phyloP scores from a whole-genome alignment of 2,113 vertebrate species.

The Rafetus swinhoei region DNA sequence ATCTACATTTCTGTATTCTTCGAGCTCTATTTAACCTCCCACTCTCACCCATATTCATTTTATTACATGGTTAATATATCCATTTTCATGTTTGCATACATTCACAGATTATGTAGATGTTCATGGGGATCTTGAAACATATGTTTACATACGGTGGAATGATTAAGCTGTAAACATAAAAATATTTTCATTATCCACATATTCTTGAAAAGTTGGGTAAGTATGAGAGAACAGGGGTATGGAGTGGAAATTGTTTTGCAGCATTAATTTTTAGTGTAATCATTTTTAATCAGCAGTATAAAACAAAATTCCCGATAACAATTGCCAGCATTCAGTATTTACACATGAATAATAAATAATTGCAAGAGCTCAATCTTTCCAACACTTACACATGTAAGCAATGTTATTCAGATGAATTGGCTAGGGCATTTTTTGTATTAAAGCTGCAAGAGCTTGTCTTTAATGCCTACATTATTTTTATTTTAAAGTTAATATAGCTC shows the following conservation, averaged over 20 bases:
- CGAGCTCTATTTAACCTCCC: not conserved
- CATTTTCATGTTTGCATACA: rapidly evolving
- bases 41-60: not conserved
- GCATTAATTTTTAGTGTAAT: not conserved
- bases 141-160: not conserved
- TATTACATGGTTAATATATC: rapidly evolving
- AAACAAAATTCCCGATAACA: not conserved
- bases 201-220: not conserved
- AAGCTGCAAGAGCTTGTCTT: not conserved
- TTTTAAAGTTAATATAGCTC: not conserved
- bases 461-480: not conserved
- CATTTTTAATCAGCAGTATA: not conserved
- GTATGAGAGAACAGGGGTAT: not conserved
- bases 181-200: not conserved
- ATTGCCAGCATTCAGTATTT: not conserved
- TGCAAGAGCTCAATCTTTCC: not conserved
- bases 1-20: not conserved
- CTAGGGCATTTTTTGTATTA: not conserved
- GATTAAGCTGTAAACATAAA: not conserved
- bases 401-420: not conserved
- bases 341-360: not conserved
- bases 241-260: not conserved
- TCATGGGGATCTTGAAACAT: not conserved
- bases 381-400: not conserved
- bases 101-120: not conserved